Evolutionary conservation across 2,888 invertebrate genomes (phyloP), one percentile per base, ranked within the genome.

Genomic region (Luperina testacea): DNA sequence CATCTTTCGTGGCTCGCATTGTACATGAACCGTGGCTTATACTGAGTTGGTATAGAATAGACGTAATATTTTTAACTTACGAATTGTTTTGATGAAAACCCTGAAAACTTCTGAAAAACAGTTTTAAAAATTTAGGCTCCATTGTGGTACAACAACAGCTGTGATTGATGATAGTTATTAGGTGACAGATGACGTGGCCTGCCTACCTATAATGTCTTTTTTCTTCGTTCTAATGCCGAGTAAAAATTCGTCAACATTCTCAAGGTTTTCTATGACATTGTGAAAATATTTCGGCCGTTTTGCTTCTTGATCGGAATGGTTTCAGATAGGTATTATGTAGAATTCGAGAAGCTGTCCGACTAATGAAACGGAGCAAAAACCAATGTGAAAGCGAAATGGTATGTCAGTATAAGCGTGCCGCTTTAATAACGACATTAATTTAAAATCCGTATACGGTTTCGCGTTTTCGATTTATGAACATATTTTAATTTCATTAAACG

Each of bases 101-200:
- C 15, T 3, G 45, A 32, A 79, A 79, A 42, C n/a, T 7, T 20
- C 15, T 53, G 42, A 74, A 48, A 68, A 69, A 51, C 32, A n/a
- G 15, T 65, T 51, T 67, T 61, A 32, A 74, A 69, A 80, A 69
- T 42, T 63, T 64, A 68, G 57, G 70, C 59, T 74, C 38, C 74
- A 42, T 67, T 75, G 32, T 32, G 72, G 42, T 75, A 75, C 87
- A 88, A 88, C 83, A 91, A 90, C 90, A 87, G 86, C 78, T 79
- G 82, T 94, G 94, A 94, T 94, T 93, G 92, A 94, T 94, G 92
- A 83, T 89, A 90, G 91, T 92, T 93, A 92, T 92, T 92, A 93
- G 85, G 84, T 71, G 85, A 84, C 78, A 79, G 75, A 71, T 83
- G 88, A 90, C 81, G 88, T 63, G 87, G 17, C 17, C 24, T 51